These are phyloP conservation scores for Pollenia griseotomentosa DNA, from an alignment of 2,888 invertebrate species.

Conservation along the genomic window DNA sequence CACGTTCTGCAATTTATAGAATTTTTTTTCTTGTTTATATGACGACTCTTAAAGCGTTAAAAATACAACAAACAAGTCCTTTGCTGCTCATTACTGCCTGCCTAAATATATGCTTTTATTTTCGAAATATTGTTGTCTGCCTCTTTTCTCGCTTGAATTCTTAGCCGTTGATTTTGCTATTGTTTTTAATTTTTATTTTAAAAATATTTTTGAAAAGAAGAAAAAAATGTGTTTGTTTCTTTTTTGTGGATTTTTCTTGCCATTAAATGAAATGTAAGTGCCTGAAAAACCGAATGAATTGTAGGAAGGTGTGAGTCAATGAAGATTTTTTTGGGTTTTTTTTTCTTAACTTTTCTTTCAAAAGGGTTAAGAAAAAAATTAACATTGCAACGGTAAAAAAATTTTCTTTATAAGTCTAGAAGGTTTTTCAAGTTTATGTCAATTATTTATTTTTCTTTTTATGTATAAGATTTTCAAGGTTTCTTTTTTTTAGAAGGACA, in stretches of 20 bases:
- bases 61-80: too few relatives aligned
- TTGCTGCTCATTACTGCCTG: not conserved
- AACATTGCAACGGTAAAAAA: not conserved
- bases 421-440: slow-evolving; percentile 46
- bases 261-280: slow-evolving; percentile 43
- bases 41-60: too few relatives aligned
- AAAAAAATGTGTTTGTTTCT: not conserved
- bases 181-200: not conserved
- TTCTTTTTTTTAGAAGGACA: slow-evolving; percentile 6
- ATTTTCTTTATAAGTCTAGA: not conserved
- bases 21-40: too few relatives aligned
- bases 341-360: not conserved
- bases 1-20: slow-evolving; percentile 21
- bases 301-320: not conserved
- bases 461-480: slow-evolving; percentile 37
- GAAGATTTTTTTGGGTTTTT: not conserved
- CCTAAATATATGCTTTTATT: slow-evolving; percentile 1
- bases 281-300: not conserved
- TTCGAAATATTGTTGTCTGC: not conserved
- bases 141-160: too few relatives aligned
- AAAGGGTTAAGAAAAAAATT: not conserved
- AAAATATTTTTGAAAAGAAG: not conserved
- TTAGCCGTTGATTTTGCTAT: too few relatives aligned
- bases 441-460: slow-evolving; percentile 34
- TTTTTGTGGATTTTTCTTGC: not conserved